Conservation (phyloP, 2,113 vertebrate species). For the Syrrhaptes paradoxus region DNA sequence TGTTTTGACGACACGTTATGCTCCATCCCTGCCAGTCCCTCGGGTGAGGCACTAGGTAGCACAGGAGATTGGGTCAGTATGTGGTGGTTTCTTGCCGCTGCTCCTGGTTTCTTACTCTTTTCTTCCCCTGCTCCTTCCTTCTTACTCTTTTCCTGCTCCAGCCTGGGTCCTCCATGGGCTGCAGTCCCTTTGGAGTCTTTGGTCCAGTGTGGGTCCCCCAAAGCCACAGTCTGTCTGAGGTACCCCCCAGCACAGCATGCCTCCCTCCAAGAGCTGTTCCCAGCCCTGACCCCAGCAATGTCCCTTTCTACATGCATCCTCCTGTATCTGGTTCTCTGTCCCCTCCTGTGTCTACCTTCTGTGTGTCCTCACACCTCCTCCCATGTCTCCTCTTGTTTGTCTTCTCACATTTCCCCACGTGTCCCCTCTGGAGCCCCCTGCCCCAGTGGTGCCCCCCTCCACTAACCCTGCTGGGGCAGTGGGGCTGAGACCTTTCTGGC, state of each 20-base stretch:
- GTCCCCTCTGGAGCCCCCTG: background rate
- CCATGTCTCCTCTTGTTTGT: background rate
- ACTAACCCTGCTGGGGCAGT: background rate
- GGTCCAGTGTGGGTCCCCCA: background rate
- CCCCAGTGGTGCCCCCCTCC: background rate
- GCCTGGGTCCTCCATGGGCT: background rate
- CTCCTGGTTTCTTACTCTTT: background rate
- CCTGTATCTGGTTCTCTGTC: background rate
- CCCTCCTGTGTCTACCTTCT: background rate
- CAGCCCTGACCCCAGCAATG: background rate
- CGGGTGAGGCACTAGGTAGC: background rate
- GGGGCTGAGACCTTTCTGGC: background rate
- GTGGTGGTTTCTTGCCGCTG: background rate
- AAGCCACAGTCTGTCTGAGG: background rate
- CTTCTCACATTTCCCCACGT: background rate
- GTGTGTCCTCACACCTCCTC: accelerated
- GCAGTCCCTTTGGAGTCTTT: background rate
- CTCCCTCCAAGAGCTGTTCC: background rate
- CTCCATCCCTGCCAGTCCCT: background rate
- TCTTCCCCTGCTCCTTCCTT: background rate
- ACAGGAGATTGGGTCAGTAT: background rate
- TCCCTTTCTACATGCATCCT: background rate
- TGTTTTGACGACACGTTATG: accelerated
- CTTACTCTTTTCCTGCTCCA: background rate
- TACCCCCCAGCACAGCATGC: background rate